Base-by-base conservation (phyloP, 2,113 vertebrate species). In the Zosterops hypoxanthus region DNA sequence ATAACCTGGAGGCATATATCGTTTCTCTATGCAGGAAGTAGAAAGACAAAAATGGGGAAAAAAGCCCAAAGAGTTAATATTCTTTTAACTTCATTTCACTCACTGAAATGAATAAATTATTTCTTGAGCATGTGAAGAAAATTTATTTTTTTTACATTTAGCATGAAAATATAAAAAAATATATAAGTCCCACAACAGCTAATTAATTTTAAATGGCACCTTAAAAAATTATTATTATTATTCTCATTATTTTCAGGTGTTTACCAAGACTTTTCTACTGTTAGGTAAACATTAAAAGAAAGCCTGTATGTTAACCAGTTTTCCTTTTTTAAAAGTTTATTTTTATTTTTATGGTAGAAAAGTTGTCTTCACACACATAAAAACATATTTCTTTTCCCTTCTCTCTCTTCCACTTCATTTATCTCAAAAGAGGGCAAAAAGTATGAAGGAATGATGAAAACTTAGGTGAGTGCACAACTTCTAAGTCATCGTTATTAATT, bases 141-240 rank as follows among this genome's bases (percentile, higher is more conserved):
- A 19, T 2, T 5, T 2, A 1, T 8, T 60, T 76, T 44, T 5
- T 66, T 65, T n/a, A 12, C 29, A 46, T 70, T 68, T 57, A 34
- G 0, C 25, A 28, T 60, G 49, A 75, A 88, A 59, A 13, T 53
- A 49, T 8, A 41, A n/a, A 61, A 12, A 50, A 47, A 12, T 56
- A 11, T 1, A 16, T n/a, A 57, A 10, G 25, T 2, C 2, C 2
- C 6, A 56, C 5, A 15, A 75, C 39, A 46, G 3, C 2, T 60
- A 36, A 46, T 24, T 73, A n/a, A 63, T 89, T 77, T 23, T 8
- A 65, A 85, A 61, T 65, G 1, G 1, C 1, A 47, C 18, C 36
- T 42, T 2, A 3, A 71, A 63, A 39, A 31, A 10, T 19, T 25
- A 16, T 31, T 39, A 23, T n/a, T 28, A 20, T 42, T 59, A 14